Conservation (phyloP, 2,797 vertebrate genomes). For the Nothura maculosa region DNA sequence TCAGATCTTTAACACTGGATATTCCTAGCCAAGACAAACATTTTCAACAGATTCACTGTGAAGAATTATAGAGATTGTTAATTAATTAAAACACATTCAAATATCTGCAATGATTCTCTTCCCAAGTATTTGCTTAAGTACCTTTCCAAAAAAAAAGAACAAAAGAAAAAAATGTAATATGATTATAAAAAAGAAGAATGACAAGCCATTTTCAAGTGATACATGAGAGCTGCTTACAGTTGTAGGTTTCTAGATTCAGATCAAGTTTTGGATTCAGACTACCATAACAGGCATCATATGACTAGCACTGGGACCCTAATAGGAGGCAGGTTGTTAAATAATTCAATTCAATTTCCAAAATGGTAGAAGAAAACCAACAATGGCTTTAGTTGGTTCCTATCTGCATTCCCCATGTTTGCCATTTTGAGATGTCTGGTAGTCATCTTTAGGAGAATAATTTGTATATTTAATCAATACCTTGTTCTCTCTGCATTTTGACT, state of each 20-base stretch:
- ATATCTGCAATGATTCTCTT: neutral
- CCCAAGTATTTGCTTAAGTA: neutral
- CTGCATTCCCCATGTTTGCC: neutral
- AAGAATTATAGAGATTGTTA: neutral
- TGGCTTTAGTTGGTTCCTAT: neutral
- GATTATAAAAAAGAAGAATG: neutral
- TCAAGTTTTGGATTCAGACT: neutral
- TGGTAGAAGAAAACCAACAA: neutral
- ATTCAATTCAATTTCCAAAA: neutral
- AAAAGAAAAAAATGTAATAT: neutral
- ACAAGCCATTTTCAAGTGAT: neutral
- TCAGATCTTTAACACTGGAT: neutral
- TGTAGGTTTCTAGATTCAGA: neutral
- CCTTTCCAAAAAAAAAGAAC: neutral
- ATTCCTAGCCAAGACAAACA: neutral
- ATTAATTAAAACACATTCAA: constrained; percentile 34
- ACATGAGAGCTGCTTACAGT: neutral
- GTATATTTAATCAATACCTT: neutral
- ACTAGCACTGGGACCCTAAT: neutral
- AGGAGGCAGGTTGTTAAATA: neutral
- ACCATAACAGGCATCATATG: neutral
- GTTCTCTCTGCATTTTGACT: neutral
- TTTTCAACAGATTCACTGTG: neutral
- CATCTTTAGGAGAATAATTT: neutral
- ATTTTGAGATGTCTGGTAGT: neutral